A percentile compares a stretch with the other conserved stretches of the same genome.
phyloP scores from a whole-genome alignment of 2,113 vertebrate genomes.

The Apeltes quadracus region DNA sequence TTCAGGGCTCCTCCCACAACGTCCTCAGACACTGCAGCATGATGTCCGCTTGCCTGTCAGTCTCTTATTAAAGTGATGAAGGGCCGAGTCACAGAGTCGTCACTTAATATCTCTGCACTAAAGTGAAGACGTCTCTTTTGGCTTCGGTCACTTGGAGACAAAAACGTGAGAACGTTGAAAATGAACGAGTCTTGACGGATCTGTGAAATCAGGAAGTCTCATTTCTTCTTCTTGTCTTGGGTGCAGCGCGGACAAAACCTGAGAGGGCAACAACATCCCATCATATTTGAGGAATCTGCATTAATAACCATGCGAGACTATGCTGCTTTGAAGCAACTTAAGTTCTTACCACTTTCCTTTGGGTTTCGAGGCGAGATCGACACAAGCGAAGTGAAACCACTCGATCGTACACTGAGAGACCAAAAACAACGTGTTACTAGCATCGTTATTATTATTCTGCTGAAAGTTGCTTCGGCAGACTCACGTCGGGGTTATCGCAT shows the following conservation, averaged over 20 bases:
- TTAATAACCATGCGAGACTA: background rate
- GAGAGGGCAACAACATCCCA: background rate
- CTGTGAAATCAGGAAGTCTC: conserved; percentile 52
- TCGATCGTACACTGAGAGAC: conserved; percentile 92
- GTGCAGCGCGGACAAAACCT: conserved; percentile 98
- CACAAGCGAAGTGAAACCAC: conserved; percentile 99
- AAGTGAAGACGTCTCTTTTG: background rate
- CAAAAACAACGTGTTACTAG: background rate
- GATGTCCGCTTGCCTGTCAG: background rate
- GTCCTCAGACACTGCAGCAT: background rate
- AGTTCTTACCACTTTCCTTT: conserved; percentile 96
- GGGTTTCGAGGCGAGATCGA: conserved; percentile 97
- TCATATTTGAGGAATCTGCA: background rate
- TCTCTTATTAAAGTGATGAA: background rate
- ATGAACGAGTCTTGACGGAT: background rate
- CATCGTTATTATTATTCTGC: background rate
- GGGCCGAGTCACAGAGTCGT: background rate
- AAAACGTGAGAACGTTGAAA: background rate
- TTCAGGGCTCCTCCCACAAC: no score
- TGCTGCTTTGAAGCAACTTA: background rate
- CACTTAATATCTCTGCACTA: background rate
- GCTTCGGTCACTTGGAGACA: background rate
- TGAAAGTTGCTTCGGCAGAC: no score
- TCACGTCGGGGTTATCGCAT: conserved; percentile 96
- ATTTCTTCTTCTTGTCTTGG: conserved; percentile 96